phyloP scores from a whole-genome alignment of 2,888 invertebrate species.

The Latheticus oryzae region DNA sequence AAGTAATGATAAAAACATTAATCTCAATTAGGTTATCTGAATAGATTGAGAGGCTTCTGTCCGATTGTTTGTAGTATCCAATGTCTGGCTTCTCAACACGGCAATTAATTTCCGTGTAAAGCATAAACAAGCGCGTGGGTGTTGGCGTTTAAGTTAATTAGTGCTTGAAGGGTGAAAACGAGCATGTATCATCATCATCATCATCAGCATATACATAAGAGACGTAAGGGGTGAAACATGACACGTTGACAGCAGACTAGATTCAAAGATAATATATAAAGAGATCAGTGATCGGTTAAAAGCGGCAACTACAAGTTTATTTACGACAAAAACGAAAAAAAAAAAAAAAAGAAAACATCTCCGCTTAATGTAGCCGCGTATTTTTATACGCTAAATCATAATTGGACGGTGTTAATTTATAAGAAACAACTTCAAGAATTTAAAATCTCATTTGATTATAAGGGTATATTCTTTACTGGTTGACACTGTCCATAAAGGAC shows the following conservation, averaged over 20 bases:
- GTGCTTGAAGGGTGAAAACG: conserved; percentile 38
- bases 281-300: conserved; percentile 54
- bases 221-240: conserved; percentile 38
- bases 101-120: conserved; percentile 40
- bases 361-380: conserved; percentile 42
- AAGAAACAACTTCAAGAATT: background rate
- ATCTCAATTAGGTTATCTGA: conserved; percentile 54
- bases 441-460: no score
- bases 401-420: conserved; percentile 25
- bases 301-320: conserved; percentile 53
- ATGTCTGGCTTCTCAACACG: conserved; percentile 41
- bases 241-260: conserved; percentile 45
- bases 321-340: conserved; percentile 54
- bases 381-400: conserved; percentile 42
- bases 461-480: background rate
- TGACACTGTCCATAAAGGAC: conserved; percentile 19
- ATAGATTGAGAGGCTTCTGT: conserved; percentile 52
- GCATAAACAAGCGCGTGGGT: conserved; percentile 40
- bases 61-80: conserved; percentile 51
- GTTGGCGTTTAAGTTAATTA: conserved; percentile 41
- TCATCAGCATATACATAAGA: conserved; percentile 1
- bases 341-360: conserved; percentile 45
- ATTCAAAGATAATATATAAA: conserved; percentile 48
- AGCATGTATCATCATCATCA: conserved; percentile 32
- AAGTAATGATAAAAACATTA: conserved; percentile 51